Conservation (phyloP, 2,113 vertebrate genomes). For the Chiloscyllium plagiosum region DNA sequence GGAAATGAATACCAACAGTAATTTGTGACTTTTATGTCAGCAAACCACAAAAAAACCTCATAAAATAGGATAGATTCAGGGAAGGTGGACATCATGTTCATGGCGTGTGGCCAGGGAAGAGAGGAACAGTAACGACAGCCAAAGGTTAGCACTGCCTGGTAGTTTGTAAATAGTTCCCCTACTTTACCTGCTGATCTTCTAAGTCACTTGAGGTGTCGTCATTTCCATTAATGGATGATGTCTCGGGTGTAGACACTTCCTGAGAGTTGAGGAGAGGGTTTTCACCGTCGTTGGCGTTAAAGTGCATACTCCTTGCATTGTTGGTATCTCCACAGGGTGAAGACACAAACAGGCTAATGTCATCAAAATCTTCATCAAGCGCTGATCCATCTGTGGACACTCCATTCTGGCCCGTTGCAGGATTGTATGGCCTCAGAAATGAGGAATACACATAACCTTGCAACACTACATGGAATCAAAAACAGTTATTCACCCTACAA, state of each 20-base stretch:
- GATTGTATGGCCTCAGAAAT: slow-evolving; percentile 87
- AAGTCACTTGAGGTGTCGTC: slow-evolving; percentile 47
- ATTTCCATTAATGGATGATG: not conserved
- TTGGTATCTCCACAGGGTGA: slow-evolving; percentile 56
- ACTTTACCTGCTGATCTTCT: slow-evolving; percentile 68
- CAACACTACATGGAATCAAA: slow-evolving; percentile 51
- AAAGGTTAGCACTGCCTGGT: not conserved
- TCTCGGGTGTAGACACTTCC: not conserved
- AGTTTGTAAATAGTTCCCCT: not conserved
- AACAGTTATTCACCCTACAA: not conserved
- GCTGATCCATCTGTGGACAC: slow-evolving; percentile 46
- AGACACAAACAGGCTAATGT: slow-evolving; percentile 85
- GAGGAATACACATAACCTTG: slow-evolving; percentile 89
- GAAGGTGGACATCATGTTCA: not conserved
- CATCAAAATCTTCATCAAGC: slow-evolving; percentile 76
- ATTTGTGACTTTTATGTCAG: not conserved
- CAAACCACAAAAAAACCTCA: not conserved
- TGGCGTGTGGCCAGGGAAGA: not conserved
- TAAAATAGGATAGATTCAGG: not conserved
- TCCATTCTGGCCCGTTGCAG: slow-evolving; percentile 60
- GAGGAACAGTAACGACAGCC: not conserved
- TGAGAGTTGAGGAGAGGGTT: slow-evolving; percentile 54
- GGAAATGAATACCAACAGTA: not conserved
- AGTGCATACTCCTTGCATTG: slow-evolving; percentile 50
- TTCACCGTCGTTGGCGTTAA: slow-evolving; percentile 45